Conservation (phyloP, 2,797 vertebrate genomes). For the Halcyon chelicuti region DNA sequence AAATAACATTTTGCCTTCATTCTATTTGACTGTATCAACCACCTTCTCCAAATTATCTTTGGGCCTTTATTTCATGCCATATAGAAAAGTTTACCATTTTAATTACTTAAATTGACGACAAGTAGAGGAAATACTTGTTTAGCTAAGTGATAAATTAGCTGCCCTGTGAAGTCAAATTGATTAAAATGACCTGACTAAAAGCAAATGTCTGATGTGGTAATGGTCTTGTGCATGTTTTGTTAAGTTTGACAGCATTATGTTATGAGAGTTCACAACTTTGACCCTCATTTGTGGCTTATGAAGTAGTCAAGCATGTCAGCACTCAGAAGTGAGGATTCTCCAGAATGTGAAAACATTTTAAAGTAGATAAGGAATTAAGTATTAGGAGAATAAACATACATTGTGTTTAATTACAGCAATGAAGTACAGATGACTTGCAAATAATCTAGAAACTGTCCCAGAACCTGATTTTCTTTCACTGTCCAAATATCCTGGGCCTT, state of each 20-base stretch:
- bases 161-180: constrained; percentile 62
- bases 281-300: constrained; percentile 32
- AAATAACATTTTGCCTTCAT: constrained; percentile 3
- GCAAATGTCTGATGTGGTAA: constrained; percentile 54
- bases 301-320: constrained; percentile 43
- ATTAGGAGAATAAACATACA: neutral
- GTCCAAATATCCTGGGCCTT: neutral
- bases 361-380: neutral
- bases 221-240: constrained; percentile 47
- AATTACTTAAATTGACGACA: constrained; percentile 68
- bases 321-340: neutral
- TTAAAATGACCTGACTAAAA: constrained; percentile 57
- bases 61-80: constrained; percentile 30
- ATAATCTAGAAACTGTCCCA: neutral
- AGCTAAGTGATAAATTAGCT: constrained; percentile 71
- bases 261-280: constrained; percentile 51
- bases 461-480: neutral
- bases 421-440: neutral
- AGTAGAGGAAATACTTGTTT: constrained; percentile 62
- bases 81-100: constrained; percentile 56
- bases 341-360: neutral
- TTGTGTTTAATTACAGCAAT: neutral
- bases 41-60: constrained; percentile 37
- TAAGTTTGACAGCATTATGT: constrained; percentile 63
- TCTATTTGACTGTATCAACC: constrained; percentile 25